Evolutionary conservation across 2,797 vertebrate genomes (phyloP).

Genomic region (Podarcis siculus): DNA sequence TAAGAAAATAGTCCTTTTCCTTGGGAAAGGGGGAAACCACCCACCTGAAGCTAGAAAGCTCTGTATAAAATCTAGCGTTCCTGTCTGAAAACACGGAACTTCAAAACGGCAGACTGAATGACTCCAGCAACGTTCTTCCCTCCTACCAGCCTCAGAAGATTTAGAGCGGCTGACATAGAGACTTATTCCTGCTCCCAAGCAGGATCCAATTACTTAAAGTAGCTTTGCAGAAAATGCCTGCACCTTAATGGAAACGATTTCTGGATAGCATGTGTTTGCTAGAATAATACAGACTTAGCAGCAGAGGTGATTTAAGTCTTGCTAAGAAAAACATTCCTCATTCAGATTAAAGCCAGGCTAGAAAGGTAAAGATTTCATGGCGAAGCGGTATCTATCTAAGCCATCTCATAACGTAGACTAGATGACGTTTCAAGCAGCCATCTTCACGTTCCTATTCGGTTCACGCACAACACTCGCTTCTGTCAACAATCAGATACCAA

Average conservation of each 20-base stretch:
- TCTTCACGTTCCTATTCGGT: background rate
- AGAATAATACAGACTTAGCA: background rate
- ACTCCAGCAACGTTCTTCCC: background rate
- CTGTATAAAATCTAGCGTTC: slow-evolving; percentile 26
- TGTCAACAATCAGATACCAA: background rate
- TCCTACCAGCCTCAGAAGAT: background rate
- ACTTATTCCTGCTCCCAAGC: background rate
- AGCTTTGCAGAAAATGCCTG: background rate
- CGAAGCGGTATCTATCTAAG: background rate
- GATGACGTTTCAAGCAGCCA: background rate
- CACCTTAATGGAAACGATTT: background rate
- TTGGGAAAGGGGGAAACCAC: background rate
- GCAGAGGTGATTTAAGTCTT: background rate
- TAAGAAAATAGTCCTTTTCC: background rate
- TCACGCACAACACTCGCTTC: background rate
- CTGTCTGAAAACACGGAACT: background rate
- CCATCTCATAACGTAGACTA: background rate
- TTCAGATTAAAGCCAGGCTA: background rate
- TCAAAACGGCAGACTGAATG: background rate
- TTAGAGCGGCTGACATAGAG: background rate
- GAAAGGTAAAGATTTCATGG: background rate
- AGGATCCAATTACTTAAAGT: background rate
- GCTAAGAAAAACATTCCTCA: background rate
- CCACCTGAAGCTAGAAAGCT: slow-evolving; percentile 37
- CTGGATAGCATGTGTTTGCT: background rate